Evolutionary conservation across 2,888 invertebrate genomes (phyloP), one percentile per base, ranked within the genome.

Genomic region (Atrina japonica): DNA sequence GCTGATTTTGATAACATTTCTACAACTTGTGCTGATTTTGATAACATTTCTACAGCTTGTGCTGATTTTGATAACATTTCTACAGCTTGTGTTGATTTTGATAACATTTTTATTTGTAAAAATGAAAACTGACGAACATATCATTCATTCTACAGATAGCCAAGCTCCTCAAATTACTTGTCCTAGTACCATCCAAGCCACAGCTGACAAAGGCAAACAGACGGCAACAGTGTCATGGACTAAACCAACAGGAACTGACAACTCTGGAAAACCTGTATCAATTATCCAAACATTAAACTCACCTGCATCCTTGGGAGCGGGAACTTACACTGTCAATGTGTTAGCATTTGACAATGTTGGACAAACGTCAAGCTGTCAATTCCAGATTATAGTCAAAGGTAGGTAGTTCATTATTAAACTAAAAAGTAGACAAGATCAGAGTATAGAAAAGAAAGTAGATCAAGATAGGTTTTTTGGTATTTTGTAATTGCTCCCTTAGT

Each of bases 301-400:
- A 52, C 83, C 83, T 16, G 70, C 73, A 29, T 78, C 70, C 0
- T 69, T 85, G 3, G 66, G 61, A 40, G 74, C 73, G 41, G 85
- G 85, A 9, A 53, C 70, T 7, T 80, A 83, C 65, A 60, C 75
- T 1, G 81, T 85, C 43, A 78, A 66, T 49, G 78, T 78, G n/a
- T 67, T 75, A 45, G 85, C 84, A 25, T 75, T 75, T 25, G 84
- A 84, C 52, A 14, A 50, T 2, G 52, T 56, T 16, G 79, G 81
- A 0, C 73, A 75, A 21, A 70, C 75, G 0, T 25, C 76, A 21
- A 66, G 76, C 0, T 85, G 85, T 49, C 66, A 59, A 21, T 85
- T 85, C 55, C 75, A 58, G 5, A 74, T 85, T 35, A 75, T 73
- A 6, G 78, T 84, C 3, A 76, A 30, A 73, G 83, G 85, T 85